Evolutionary conservation across 2,113 vertebrate genomes (phyloP), one percentile per base, ranked within the genome.

Genomic region (Oxyruncus cristatus): DNA sequence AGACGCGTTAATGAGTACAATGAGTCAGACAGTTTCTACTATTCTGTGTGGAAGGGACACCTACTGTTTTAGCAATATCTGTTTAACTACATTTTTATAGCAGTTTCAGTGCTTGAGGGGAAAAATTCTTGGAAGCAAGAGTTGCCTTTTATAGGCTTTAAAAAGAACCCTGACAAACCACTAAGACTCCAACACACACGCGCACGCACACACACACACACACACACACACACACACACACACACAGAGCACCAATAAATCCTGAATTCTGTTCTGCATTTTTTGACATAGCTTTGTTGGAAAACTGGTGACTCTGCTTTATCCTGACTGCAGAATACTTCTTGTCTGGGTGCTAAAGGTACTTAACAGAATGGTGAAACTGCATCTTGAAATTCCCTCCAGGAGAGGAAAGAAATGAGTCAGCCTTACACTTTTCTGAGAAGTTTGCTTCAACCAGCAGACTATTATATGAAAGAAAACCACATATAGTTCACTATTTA

Each of bases 151-250:
- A 47, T 52, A 11, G 2, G 13, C 33, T 66, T 66, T 20, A 10
- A 21, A 33, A 80, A 50, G 59, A 59, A 20, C 0, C 0, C 0
- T 0, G 1, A 10, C 3, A 32, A 73, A 24, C 1, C 33, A 28
- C 12, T n/a, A 28, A 28, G 17, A 8, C 1, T 8, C 9, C 28
- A 42, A 26, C 6, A 52, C 5, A n/a, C 4, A 30, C n/a, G 30
- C 7, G 19, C 6, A 55, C 9, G 27, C 21, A 58, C 23, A 66
- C 10, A 46, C 4, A 27, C 4, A 52, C 7, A 35, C 2, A 32
- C 28, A 32, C 5, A 41, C 17, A 52, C 23, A 66, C 10, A 21
- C 4, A 28, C 3, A 42, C 7, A 35, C 2, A 19, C 30, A 32
- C 5, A 46, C 2, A 50, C 6, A 55, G 28, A 52, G n/a, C n/a